These are phyloP conservation scores for Notodonta ziczac DNA, from an alignment of 2,888 invertebrate genomes.

Conservation along the genomic window DNA sequence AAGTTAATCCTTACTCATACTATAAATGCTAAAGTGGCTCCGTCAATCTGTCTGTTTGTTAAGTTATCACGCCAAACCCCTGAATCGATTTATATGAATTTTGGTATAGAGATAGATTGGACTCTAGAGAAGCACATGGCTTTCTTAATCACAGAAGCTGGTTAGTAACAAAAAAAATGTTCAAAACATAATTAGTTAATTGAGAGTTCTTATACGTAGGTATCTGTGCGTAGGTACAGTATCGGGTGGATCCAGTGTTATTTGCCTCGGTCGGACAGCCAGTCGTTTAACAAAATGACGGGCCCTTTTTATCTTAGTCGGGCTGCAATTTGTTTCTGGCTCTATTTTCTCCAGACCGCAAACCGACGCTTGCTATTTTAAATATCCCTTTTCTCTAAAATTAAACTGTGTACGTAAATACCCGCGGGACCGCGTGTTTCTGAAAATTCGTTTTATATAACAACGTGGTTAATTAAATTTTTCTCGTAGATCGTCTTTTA, in stretches of 20 bases:
- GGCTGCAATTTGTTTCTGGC: conserved; percentile 75
- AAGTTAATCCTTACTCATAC: background rate
- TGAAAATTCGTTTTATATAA: conserved; percentile 7
- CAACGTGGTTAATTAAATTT: background rate
- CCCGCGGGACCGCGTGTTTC: conserved; percentile 25
- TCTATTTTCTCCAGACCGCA: conserved; percentile 76
- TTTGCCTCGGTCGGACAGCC: conserved; percentile 64
- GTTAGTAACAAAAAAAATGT: background rate
- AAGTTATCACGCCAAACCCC: too few species aligned
- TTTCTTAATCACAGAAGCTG: too few species aligned
- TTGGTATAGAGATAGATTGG: too few species aligned
- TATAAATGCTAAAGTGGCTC: too few species aligned
- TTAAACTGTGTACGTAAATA: conserved; percentile 59
- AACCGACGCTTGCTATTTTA: conserved; percentile 71
- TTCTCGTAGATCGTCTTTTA: conserved; percentile 1
- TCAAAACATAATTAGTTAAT: conserved; percentile 32
- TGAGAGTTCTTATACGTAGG: conserved; percentile 8
- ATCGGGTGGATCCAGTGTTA: conserved; percentile 57
- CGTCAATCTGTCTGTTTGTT: too few species aligned
- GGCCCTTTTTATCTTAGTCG: conserved; percentile 81
- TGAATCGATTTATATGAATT: too few species aligned
- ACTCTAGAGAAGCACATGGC: too few species aligned
- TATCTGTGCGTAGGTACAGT: conserved; percentile 13
- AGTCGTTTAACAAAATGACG: conserved; percentile 82
- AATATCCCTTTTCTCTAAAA: conserved; percentile 71